These are phyloP conservation scores for Camponotus floridanus DNA, from an alignment of 1,140 invertebrate genomes.

Conservation along the genomic window DNA sequence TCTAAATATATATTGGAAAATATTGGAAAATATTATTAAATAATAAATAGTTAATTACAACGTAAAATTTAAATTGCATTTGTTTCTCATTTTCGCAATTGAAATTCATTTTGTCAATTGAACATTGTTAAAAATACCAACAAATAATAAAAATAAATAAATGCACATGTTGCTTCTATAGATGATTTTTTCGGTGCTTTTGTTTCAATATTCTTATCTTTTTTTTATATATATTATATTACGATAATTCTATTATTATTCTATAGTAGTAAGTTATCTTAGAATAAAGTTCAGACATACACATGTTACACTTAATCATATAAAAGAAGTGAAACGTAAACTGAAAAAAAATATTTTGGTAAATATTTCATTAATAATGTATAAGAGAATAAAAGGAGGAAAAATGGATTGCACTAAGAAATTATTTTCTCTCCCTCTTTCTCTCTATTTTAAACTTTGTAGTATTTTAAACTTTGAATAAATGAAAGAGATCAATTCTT, in stretches of 20 bases:
- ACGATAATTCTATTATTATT: neutral
- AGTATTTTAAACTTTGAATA: neutral
- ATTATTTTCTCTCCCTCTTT: neutral
- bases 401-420: neutral
- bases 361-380: neutral
- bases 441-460: neutral
- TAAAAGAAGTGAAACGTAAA: neutral
- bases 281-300: neutral
- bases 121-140: neutral
- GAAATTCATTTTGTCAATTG: neutral
- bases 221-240: neutral
- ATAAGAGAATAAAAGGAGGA: neutral
- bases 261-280: neutral
- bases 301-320: neutral
- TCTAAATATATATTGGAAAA: neutral
- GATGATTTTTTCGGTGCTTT: neutral
- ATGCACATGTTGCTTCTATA: neutral
- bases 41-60: neutral
- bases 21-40: neutral
- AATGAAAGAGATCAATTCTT: slow-evolving; percentile 19
- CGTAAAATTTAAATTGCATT: neutral
- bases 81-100: neutral
- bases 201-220: neutral
- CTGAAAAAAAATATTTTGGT: neutral
- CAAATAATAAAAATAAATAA: neutral